Conservation (phyloP, 2,113 vertebrate genomes). For the Regulus satrapa region DNA sequence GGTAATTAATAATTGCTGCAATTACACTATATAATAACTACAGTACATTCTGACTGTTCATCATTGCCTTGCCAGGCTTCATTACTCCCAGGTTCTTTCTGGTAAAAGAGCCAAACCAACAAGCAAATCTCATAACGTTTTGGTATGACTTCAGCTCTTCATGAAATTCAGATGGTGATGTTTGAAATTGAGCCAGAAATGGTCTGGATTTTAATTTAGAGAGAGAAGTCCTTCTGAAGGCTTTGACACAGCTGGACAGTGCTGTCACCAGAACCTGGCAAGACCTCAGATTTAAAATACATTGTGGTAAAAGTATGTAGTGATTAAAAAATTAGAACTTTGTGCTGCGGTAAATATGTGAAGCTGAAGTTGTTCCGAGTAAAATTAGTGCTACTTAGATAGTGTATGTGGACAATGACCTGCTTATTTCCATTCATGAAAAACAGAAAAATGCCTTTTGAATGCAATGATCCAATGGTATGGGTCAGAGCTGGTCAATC, state of each 20-base stretch:
- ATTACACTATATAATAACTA: background rate
- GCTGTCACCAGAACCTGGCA: background rate
- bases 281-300: background rate
- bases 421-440: background rate
- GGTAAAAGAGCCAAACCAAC: background rate
- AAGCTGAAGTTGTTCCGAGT: background rate
- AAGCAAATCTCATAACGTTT: background rate
- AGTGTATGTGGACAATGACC: background rate
- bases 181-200: background rate
- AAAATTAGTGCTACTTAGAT: background rate
- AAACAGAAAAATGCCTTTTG: background rate
- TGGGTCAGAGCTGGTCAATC: background rate
- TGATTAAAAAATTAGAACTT: background rate
- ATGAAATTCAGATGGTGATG: background rate
- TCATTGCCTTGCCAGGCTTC: background rate
- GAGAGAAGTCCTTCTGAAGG: background rate
- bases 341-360: background rate
- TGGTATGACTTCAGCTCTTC: background rate
- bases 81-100: background rate
- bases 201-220: background rate
- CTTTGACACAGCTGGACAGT: background rate
- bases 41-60: background rate
- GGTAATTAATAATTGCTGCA: conserved; percentile 44
- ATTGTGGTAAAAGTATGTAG: background rate
- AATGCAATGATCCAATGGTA: background rate